phyloP scores from a whole-genome alignment of 2,888 invertebrate genomes.

The Cotesia congregata region DNA sequence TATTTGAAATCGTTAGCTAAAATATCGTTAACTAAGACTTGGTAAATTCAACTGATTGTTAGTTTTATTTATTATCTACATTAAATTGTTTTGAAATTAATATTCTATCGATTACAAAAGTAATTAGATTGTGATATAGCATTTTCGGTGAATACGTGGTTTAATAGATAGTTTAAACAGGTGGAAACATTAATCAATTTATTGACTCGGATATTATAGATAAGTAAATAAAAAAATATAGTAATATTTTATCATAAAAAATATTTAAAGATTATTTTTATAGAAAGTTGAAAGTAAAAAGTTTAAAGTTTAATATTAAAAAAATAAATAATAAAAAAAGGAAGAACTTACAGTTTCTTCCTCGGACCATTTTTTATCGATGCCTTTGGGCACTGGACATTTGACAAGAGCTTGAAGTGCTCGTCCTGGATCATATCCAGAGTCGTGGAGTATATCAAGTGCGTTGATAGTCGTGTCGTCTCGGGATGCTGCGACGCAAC shows the following conservation, averaged over 20 bases:
- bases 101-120: background rate
- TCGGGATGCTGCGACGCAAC: slow-evolving; percentile 95
- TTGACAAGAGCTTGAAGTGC: slow-evolving; percentile 97
- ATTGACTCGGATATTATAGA: background rate
- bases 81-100: background rate
- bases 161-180: background rate
- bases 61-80: background rate
- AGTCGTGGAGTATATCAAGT: slow-evolving; percentile 94
- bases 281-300: too few species aligned
- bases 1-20: background rate
- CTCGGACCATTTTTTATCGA: slow-evolving; percentile 98
- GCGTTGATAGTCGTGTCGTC: slow-evolving; percentile 99
- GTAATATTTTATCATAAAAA: background rate
- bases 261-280: background rate
- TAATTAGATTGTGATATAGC: background rate
- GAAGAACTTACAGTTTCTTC: slow-evolving; percentile 83
- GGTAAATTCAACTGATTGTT: background rate
- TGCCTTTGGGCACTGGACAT: slow-evolving; percentile 96
- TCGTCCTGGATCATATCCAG: slow-evolving; percentile 95
- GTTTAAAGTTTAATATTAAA: background rate
- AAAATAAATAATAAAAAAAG: background rate
- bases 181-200: background rate
- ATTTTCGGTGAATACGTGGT: background rate
- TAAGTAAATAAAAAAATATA: background rate
- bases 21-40: background rate